Base-by-base conservation (phyloP, 2,888 invertebrate species). In the Brachycybe producta region DNA sequence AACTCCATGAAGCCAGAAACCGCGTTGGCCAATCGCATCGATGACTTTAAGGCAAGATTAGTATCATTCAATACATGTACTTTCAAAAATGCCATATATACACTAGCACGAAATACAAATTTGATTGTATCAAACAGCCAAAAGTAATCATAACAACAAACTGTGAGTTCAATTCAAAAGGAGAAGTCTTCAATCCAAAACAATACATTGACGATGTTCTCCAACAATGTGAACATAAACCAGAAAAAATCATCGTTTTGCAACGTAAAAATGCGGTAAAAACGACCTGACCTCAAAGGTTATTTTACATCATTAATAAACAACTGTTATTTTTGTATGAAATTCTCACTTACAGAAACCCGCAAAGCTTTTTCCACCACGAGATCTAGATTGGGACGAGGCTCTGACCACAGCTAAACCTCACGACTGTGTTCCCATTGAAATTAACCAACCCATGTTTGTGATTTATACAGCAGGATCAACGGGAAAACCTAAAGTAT, bases 61-160 rank as follows among this genome's bases (percentile, higher is more conserved):
- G n/a, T 15, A 8, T 17, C 8, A 11, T 38, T 11, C 15, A 7
- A 13, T 38, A 38, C 24, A 19, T 24, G 7, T 8, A 8, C 15
- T n/a, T 38, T 38, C 15, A n/a, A n/a, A n/a, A n/a, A n/a, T n/a
- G n/a, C n/a, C n/a, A n/a, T n/a, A n/a, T n/a, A n/a, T n/a, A n/a
- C n/a, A n/a, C 13, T 30, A 30, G 8, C 32, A 32, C n/a, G 32
- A 32, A 11, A n/a, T 11, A 11, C 32, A 11, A 11, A 11, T n/a
- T 32, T 32, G 11, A n/a, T n/a, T 11, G 32, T n/a, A 32, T n/a
- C 32, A 11, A 11, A 11, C 32, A 32, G 32, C 91, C 94, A 0
- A 86, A 84, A 60, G 77, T 91, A 3, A 79, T 94, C 26, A 81
- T 94, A 28, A 83, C 86, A 1, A 87, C 90, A 0, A 91, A 86